phyloP scores from a whole-genome alignment of 2,113 vertebrate genomes.

The Hemichromis elongatus region DNA sequence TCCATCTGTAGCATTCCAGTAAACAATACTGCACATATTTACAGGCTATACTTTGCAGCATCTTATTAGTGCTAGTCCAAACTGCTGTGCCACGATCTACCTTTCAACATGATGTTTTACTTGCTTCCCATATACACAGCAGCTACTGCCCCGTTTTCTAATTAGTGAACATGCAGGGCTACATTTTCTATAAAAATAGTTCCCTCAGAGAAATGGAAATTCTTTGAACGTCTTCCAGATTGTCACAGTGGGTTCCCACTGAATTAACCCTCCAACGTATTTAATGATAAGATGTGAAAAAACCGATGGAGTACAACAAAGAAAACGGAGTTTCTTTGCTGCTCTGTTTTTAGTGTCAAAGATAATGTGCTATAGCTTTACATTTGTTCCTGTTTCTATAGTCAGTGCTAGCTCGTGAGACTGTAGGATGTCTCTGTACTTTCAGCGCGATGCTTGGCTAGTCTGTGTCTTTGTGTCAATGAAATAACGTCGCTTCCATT shows the following conservation, averaged over 20 bases:
- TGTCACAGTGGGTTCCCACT: conserved; percentile 4
- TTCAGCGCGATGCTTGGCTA: not conserved
- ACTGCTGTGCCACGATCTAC: not conserved
- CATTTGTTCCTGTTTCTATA: not conserved
- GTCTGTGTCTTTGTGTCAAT: not conserved
- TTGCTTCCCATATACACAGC: not conserved
- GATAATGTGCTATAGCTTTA: not conserved
- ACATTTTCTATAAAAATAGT: conserved; percentile 15
- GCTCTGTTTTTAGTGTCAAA: not conserved
- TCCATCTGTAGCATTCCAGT: not conserved
- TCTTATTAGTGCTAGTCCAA: not conserved
- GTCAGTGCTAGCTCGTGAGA: not conserved
- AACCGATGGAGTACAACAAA: not conserved
- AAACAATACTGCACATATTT: not conserved
- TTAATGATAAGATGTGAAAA: conserved; percentile 13
- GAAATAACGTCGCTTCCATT: not conserved
- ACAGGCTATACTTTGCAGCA: not conserved
- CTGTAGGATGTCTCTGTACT: not conserved
- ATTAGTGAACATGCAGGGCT: conserved; percentile 29
- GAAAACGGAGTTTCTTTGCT: not conserved
- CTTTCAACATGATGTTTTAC: not conserved
- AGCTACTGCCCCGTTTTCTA: not conserved
- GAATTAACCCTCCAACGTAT: conserved; percentile 10
- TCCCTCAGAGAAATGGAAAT: conserved; percentile 17
- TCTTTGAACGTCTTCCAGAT: conserved; percentile 44